phyloP scores from a whole-genome alignment of 2,113 vertebrate genomes.

The Pollachius pollachius region DNA sequence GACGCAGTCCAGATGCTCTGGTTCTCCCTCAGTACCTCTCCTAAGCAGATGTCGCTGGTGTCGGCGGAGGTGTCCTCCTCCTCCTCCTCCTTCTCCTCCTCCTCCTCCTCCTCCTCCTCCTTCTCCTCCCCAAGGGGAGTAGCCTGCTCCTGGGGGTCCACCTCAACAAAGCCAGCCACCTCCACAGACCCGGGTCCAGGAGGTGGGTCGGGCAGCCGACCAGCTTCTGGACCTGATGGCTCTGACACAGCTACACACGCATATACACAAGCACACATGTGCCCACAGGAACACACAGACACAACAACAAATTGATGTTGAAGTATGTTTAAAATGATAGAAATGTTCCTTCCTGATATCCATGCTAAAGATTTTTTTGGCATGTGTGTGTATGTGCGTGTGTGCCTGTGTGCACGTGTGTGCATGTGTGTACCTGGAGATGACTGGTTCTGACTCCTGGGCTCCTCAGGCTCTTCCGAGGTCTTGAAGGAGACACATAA shows the following conservation, averaged over 20 bases:
- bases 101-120: neutral
- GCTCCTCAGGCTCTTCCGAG: too few species aligned
- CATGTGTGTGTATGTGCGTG: neutral
- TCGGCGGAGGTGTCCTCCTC: conserved; percentile 21
- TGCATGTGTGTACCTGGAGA: conserved; percentile 37
- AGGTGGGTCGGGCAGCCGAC: too few species aligned
- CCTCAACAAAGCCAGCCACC: neutral
- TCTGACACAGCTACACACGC: conserved; percentile 23
- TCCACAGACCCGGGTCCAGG: neutral
- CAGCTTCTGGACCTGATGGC: conserved; percentile 15
- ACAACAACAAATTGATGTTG: neutral
- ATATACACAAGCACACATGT: conserved; percentile 7
- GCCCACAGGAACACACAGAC: neutral
- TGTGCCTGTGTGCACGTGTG: neutral
- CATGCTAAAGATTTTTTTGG: neutral
- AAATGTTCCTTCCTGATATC: neutral
- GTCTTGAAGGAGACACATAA: too few species aligned
- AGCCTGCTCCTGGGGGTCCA: neutral
- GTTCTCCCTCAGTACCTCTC: conserved; percentile 47
- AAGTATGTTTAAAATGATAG: too few species aligned
- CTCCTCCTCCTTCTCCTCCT: neutral
- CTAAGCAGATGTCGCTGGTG: conserved; percentile 57
- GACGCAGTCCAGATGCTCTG: neutral
- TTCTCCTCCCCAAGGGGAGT: conserved; percentile 11
- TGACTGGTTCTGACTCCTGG: conserved; percentile 13